phyloP scores from a whole-genome alignment of 2,888 invertebrate genomes.

The Drosophila kokeensis region DNA sequence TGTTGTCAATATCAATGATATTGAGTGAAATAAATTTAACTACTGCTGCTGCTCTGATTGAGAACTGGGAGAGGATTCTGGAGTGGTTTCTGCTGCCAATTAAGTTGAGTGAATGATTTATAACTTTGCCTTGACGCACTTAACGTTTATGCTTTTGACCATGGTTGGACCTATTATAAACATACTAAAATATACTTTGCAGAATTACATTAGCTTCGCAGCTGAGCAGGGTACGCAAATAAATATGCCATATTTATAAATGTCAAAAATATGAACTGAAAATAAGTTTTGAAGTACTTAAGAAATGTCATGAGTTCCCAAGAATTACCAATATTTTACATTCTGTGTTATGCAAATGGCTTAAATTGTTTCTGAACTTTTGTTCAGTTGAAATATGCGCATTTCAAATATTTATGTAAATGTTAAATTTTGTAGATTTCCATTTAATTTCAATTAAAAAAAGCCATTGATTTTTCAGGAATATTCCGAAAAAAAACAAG shows the following conservation, averaged over 20 bases:
- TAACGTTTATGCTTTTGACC: no score
- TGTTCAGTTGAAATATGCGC: constrained; percentile 28
- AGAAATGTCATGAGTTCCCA: constrained; percentile 6
- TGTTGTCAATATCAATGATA: no score
- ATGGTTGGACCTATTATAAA: no score
- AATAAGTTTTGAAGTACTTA: constrained; percentile 6
- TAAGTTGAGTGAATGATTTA: no score
- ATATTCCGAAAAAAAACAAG: neutral
- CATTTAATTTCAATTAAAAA: constrained; percentile 2
- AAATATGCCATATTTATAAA: neutral
- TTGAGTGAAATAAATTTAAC: no score
- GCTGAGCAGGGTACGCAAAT: neutral
- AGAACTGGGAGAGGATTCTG: no score
- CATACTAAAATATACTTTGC: no score
- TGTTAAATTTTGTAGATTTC: constrained; percentile 2
- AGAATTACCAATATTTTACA: constrained; percentile 20
- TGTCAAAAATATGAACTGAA: neutral
- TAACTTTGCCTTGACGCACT: no score
- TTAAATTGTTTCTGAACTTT: constrained; percentile 35
- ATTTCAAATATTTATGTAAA: constrained; percentile 12
- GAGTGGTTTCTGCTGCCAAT: no score
- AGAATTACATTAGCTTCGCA: neutral
- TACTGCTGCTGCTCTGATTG: no score
- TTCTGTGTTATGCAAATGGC: constrained; percentile 34
- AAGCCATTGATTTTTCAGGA: constrained; percentile 22